Conservation (phyloP, 2,888 invertebrate species). For the Drosophila barbarae region DNA sequence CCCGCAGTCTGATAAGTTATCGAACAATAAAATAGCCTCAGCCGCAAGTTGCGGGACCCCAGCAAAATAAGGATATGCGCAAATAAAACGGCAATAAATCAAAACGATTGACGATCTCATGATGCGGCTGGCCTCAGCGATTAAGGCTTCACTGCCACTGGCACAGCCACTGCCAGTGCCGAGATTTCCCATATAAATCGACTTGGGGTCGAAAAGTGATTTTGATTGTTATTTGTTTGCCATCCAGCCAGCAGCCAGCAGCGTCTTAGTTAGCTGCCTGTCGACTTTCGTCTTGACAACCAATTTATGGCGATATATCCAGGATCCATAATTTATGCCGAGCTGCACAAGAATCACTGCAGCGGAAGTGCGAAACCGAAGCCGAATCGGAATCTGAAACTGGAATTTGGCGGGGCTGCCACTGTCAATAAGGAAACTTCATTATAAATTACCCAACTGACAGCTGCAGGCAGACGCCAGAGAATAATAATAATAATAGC, state of each 20-base stretch:
- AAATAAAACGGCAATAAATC: conserved; percentile 74
- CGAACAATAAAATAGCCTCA: conserved; percentile 73
- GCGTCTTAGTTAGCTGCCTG: conserved; percentile 27
- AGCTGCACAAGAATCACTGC: conserved; percentile 65
- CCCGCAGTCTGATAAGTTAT: conserved; percentile 64
- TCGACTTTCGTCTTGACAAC: conserved; percentile 31
- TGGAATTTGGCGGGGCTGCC: conserved; percentile 33
- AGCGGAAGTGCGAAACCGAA: conserved; percentile 48
- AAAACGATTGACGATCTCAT: conserved; percentile 72
- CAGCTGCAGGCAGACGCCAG: conserved; percentile 45
- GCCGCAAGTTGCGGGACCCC: conserved; percentile 25
- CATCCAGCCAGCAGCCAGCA: conserved; percentile 14
- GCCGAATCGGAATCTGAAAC: not conserved
- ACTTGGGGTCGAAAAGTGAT: conserved; percentile 70
- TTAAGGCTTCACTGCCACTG: conserved; percentile 57
- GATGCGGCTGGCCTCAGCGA: conserved; percentile 65
- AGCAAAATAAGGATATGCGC: conserved; percentile 73
- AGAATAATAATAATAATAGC: conserved; percentile 43
- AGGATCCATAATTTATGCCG: conserved; percentile 57
- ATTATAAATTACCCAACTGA: conserved; percentile 68
- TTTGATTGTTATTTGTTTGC: conserved; percentile 70
- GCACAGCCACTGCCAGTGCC: conserved; percentile 34
- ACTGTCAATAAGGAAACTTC: conserved; percentile 61
- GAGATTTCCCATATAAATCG: conserved; percentile 69
- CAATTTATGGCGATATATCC: conserved; percentile 45